Evolutionary conservation across 1,140 invertebrate species (phyloP), one percentile per base, ranked within the genome.

Genomic region (Meteorus sp.): DNA sequence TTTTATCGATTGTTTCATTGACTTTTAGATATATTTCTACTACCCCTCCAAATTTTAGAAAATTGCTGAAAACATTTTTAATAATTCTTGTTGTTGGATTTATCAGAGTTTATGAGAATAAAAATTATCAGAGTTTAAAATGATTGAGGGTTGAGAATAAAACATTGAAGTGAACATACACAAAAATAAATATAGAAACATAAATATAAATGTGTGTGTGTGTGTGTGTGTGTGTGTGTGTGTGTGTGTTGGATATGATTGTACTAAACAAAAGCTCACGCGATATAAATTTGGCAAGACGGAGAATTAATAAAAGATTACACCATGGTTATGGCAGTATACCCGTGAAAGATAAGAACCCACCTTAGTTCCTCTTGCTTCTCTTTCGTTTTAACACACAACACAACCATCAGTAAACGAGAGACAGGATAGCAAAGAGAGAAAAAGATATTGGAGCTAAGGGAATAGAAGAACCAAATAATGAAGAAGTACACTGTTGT

Each of bases 301-400:
- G 70, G 69, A 75, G 78, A 80, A 80, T 80, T 80, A 80, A 80
- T 80, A 80, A 80, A 80, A 79, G 77, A 80, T 80, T 80, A 80
- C 77, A 78, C 68, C 71, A 68, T 71, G 75, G 75, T 74, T 74
- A 77, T 68, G 68, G 69, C 64, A 65, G 65, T 68, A 69, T 57
- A n/a, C 68, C 62, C 60, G 67, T 66, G 51, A 74, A 75, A 79
- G 79, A 80, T 78, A 76, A 73, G 68, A 71, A n/a, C n/a, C 70
- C 50, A 56, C 58, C 67, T 66, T 37, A 19, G 53, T 41, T 41
- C 53, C 37, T 63, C 62, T 41, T 48, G 57, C 44, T 63, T 63
- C 68, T n/a, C n/a, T n/a, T n/a, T n/a, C n/a, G n/a, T n/a, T n/a
- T n/a, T n/a, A n/a, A n/a, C n/a, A n/a, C n/a, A n/a, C n/a, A n/a